These are phyloP conservation scores for Arctocebus calabarensis DNA, from an alignment of 2,797 vertebrate genomes.

Conservation along the genomic window DNA sequence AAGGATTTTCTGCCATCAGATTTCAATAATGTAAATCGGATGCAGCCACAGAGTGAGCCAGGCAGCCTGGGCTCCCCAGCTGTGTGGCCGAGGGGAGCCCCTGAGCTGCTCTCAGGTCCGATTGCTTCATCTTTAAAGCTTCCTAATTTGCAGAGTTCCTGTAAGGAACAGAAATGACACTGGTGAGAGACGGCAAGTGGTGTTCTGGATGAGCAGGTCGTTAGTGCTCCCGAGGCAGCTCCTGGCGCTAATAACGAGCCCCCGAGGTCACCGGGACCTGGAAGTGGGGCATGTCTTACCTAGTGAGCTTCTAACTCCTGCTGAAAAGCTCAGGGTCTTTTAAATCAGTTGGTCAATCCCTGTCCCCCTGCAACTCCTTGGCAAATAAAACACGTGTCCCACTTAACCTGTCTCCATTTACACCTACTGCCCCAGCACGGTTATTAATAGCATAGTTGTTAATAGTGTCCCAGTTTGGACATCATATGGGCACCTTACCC, in stretches of 20 bases:
- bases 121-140: not conserved
- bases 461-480: not conserved
- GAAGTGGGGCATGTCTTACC: not conserved
- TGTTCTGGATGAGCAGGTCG: not conserved
- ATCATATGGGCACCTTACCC: no score
- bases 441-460: not conserved
- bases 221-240: no score
- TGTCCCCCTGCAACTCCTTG: not conserved
- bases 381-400: not conserved
- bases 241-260: no score
- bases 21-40: not conserved
- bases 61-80: not conserved
- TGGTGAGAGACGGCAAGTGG: not conserved
- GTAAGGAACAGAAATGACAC: not conserved
- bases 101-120: not conserved
- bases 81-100: not conserved
- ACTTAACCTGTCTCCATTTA: not conserved
- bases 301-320: not conserved
- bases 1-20: not conserved
- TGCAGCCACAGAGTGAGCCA: not conserved
- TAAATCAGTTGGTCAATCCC: no score
- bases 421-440: not conserved
- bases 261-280: not conserved
- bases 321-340: not conserved
- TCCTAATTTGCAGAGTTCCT: not conserved